phyloP scores from a whole-genome alignment of 2,797 vertebrate species.

The Coendou prehensilis region DNA sequence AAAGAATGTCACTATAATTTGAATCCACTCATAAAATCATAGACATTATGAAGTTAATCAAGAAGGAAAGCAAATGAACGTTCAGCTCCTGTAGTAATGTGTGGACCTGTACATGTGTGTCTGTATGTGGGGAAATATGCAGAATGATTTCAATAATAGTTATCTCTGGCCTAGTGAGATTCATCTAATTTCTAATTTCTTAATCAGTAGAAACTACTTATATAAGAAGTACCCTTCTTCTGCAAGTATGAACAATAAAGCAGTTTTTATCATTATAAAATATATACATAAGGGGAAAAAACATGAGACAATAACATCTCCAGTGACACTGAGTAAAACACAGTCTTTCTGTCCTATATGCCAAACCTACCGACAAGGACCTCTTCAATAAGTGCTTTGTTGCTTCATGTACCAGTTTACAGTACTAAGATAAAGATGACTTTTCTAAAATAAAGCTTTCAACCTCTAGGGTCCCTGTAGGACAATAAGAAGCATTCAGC shows the following conservation, averaged over 20 bases:
- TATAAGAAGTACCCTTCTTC: neutral
- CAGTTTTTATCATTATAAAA: neutral
- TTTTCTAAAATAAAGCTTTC: slow-evolving; percentile 42
- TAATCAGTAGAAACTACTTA: neutral
- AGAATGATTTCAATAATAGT: neutral
- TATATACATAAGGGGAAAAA: neutral
- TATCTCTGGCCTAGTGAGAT: neutral
- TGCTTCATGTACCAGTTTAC: neutral
- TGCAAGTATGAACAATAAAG: neutral
- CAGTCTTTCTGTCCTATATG: neutral
- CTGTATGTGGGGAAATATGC: neutral
- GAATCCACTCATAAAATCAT: neutral
- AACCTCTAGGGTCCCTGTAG: neutral
- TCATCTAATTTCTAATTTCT: neutral
- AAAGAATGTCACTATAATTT: slow-evolving; percentile 1
- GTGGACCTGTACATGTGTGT: neutral
- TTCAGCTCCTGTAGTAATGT: neutral
- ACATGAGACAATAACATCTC: neutral
- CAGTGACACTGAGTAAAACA: neutral
- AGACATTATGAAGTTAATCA: neutral
- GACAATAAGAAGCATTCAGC: neutral
- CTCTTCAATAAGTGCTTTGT: neutral
- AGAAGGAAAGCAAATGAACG: neutral
- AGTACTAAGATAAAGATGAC: neutral
- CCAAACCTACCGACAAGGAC: neutral